phyloP scores from a whole-genome alignment of 2,797 vertebrate genomes.

The Pipistrellus kuhlii region DNA sequence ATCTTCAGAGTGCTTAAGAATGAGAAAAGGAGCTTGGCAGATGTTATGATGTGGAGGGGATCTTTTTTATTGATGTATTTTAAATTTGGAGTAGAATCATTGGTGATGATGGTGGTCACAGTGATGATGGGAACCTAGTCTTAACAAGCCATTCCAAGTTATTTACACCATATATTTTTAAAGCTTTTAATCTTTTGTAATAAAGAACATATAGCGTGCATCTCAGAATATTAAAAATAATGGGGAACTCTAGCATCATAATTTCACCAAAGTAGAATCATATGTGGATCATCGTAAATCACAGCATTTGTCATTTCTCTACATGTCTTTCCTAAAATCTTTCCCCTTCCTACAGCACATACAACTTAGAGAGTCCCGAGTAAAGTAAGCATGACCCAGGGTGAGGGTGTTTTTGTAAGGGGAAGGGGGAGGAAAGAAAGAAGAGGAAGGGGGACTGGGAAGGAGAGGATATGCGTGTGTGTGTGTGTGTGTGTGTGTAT shows the following conservation, averaged over 20 bases:
- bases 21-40: neutral
- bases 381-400: neutral
- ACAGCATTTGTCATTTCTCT: neutral
- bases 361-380: neutral
- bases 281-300: constrained; percentile 56
- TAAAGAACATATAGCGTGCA: constrained; percentile 62
- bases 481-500: neutral
- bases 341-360: neutral
- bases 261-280: constrained; percentile 51
- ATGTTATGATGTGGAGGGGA: neutral
- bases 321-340: neutral
- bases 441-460: neutral
- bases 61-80: neutral
- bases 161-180: neutral
- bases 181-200: constrained; percentile 69
- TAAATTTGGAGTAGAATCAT: neutral
- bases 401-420: neutral
- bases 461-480: neutral
- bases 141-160: neutral
- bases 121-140: neutral
- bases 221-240: constrained; percentile 44
- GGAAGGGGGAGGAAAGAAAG: too few relatives aligned
- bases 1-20: neutral
- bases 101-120: neutral
- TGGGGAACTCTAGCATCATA: neutral